Base-by-base conservation (phyloP, 2,113 vertebrate species). In the human region DNA sequence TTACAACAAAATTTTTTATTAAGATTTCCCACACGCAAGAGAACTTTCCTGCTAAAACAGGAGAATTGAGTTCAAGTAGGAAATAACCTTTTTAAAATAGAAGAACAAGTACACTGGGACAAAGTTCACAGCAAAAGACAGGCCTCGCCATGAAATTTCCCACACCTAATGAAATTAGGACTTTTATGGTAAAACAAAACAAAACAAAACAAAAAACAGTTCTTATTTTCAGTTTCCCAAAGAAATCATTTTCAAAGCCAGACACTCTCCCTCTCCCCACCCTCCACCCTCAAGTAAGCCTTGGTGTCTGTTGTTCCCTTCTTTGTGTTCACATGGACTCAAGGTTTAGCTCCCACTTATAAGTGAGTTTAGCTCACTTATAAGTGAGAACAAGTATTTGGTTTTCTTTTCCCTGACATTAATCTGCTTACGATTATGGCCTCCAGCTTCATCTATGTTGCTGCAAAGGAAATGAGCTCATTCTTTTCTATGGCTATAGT, bases 1-100 rank as follows among this genome's bases (percentile, higher is more conserved):
- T 84, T 88, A 92, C 7, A 96, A 70, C 18, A 95, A 89, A 80
- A 89, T 35, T 23, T 92, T 82, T 68, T 91, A 52, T 86, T 96
- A 89, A 96, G 22, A 84, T 89, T 96, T 94, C 40, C n/a, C 66
- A 94, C 32, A 86, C 12, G 45, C 27, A 52, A 38, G 52, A 72
- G 23, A 85, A 16, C 27, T 70, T 91, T 96, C 43, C 87, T 48
- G 8, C 27, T 94, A 73, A 72, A 59, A 93, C 12, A 52, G 32
- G 48, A 96, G 45, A 97, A 85, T 85, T 57, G 45, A 87, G 45
- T 68, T 96, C 79, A 90, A 90, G 81, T 81, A 89, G 76, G 50
- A 96, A 97, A 76, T 80, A 79, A 92, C 43, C 27, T 61, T 97
- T 97, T 90, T 22, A 78, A 95, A 96, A 89, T 52, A 91, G 94